Evolutionary conservation across 2,888 invertebrate genomes (phyloP), one percentile per base, ranked within the genome.

Genomic region (Thereva unica): DNA sequence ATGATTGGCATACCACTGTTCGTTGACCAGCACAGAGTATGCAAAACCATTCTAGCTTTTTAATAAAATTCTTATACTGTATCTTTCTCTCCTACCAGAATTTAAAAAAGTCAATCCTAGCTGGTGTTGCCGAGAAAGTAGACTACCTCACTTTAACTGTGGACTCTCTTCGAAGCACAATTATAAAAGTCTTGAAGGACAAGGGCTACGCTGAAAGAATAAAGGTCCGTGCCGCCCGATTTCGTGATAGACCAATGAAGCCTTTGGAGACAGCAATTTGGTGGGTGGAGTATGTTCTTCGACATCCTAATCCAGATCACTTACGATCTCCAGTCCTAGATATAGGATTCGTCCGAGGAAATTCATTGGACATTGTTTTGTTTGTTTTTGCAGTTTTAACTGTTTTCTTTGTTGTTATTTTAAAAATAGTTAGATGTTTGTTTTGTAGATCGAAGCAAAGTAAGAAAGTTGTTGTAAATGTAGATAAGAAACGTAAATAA

Each of bases 211-310:
- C 49, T 3, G 47, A 71, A 66, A 71, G 77, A 64, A 80, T 80
- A 10, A 77, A 79, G 69, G 75, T 76, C 56, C 72, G 80, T 8
- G 82, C 83, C 4, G 74, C 73, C 41, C 72, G 80, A 44, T 84
- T 82, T 75, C 76, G 75, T 52, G 84, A 85, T 72, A 81, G 85
- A 1, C 83, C 82, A 0, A 75, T 83, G 71, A 76, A 82, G 1
- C 84, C 87, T 0, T 78, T 85, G 23, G 82, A 84, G 12, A 84
- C 84, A 35, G 81, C 87, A 6, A 78, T 85, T 1, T 84, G 84
- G 76, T 87, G 87, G 87, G 81, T 85, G 12, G 86, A 88, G 73
- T 83, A 86, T 72, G 83, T 85, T 0, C 82, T 84, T 1, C 77
- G 81, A n/a, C 83, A 85, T 37, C 76, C 78, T 4, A 84, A 85